Percentiles rank a stretch among this genome's conserved stretches.
Evolutionary conservation across 2,113 vertebrate genomes (phyloP).

Genomic region (Plecturocebus donacophilus): DNA sequence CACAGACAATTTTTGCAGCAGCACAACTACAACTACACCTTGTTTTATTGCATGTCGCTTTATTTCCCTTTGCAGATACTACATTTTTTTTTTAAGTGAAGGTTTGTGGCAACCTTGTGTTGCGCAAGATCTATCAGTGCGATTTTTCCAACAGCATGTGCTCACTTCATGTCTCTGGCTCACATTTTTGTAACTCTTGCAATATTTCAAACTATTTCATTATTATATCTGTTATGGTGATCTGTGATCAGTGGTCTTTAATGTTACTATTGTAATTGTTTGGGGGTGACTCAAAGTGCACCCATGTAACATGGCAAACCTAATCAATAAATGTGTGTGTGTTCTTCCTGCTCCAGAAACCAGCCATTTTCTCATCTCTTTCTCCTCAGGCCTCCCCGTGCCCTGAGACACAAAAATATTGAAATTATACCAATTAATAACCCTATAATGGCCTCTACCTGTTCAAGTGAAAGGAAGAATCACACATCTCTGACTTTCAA

Average conservation of each 20-base stretch:
- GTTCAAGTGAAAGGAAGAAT: neutral
- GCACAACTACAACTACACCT: neutral
- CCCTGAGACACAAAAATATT: neutral
- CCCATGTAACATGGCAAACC: neutral
- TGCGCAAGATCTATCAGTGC: neutral
- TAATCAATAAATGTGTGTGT: neutral
- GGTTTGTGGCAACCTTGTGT: neutral
- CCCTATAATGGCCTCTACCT: neutral
- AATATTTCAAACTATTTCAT: neutral
- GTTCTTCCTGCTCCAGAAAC: neutral
- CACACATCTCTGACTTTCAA: neutral
- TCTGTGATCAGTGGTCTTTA: neutral
- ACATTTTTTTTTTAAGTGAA: neutral
- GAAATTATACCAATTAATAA: neutral
- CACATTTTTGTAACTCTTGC: neutral
- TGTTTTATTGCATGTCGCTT: neutral
- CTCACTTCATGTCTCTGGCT: neutral
- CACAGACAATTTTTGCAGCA: neutral
- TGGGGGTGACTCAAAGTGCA: neutral
- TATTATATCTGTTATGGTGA: neutral
- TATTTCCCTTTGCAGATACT: neutral
- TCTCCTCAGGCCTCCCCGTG: neutral
- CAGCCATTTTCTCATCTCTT: neutral
- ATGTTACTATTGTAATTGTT: neutral
- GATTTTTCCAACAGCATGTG: neutral